Evolutionary conservation across 2,888 invertebrate genomes (phyloP), one percentile per base, ranked within the genome.

Genomic region (Hirudinaria manillensis): DNA sequence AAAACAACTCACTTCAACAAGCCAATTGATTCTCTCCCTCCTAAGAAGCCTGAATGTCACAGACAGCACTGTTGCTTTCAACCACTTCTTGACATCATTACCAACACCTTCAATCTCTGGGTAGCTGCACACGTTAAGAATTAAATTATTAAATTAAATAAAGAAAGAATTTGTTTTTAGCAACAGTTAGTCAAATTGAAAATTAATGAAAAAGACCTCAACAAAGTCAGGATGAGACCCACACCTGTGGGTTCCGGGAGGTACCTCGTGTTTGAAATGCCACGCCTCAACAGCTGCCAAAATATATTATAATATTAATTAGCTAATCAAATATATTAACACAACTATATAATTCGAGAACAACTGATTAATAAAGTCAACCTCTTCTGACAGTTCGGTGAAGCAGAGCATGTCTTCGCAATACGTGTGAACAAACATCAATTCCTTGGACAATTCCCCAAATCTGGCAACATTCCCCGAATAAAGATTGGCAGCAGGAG

Each of bases 191-290:
- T 13, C 24, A 27, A 16, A n/a, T 19, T 36, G 38, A 16, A 72
- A n/a, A n/a, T n/a, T n/a, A n/a, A n/a, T n/a, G n/a, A n/a, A n/a
- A n/a, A n/a, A 51, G 80, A 85, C 84, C 82, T 80, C 19, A 84
- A 79, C 29, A 86, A 79, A 29, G 83, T 82, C 68, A 85, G 81
- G 71, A 82, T 80, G 74, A 84, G 80, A 65, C 84, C 82, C 51
- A 82, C 81, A 0, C 94, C 95, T 83, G 93, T 92, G 76, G 93
- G 92, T 86, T 96, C 96, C 0, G 94, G 92, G 85, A 93, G 93
- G 74, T 95, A 88, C 13, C 94, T 95, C 85, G 94, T 93, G 86
- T 95, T 94, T 53, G 92, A 90, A 79, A 96, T 92, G 78, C 91
- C 92, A 78, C 91, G 89, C 77, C 89, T 89, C 32, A 91, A 90